These are phyloP conservation scores for Dromas ardeola DNA, from an alignment of 2,113 vertebrate genomes.

Conservation along the genomic window DNA sequence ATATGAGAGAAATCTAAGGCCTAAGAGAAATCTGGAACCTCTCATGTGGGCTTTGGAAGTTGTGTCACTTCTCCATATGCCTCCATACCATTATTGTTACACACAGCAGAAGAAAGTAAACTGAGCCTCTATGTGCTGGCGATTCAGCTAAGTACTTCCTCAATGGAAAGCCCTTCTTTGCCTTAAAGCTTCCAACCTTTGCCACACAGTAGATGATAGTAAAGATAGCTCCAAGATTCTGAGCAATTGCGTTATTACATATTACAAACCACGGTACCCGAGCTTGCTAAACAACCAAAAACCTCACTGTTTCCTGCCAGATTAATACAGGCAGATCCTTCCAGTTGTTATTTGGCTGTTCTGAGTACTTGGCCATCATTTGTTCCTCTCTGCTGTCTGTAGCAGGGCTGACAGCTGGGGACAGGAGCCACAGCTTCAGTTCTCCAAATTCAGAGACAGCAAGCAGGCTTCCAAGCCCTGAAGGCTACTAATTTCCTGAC, in stretches of 20 bases:
- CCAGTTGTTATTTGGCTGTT: background rate
- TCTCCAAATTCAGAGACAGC: background rate
- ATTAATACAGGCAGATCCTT: background rate
- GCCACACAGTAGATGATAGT: background rate
- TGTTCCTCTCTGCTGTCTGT: background rate
- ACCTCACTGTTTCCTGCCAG: rapidly evolving
- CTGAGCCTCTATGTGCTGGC: background rate
- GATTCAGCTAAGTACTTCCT: background rate
- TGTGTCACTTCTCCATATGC: background rate
- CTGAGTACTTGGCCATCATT: background rate
- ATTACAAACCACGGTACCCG: background rate
- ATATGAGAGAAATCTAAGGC: background rate
- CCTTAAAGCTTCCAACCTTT: background rate
- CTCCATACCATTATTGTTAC: background rate
- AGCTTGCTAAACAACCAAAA: background rate
- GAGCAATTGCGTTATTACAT: background rate
- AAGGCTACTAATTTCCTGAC: background rate
- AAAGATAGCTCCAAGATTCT: background rate
- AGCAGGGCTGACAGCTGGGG: background rate
- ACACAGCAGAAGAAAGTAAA: background rate
- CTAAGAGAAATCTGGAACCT: background rate
- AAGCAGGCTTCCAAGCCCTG: background rate
- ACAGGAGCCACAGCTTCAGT: background rate
- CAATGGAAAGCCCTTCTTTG: background rate
- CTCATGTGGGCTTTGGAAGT: background rate